A percentile compares a stretch with the other conserved stretches of the same genome.
Evolutionary conservation across 2,797 vertebrate species (phyloP).

Genomic region (Danio kyathit): DNA sequence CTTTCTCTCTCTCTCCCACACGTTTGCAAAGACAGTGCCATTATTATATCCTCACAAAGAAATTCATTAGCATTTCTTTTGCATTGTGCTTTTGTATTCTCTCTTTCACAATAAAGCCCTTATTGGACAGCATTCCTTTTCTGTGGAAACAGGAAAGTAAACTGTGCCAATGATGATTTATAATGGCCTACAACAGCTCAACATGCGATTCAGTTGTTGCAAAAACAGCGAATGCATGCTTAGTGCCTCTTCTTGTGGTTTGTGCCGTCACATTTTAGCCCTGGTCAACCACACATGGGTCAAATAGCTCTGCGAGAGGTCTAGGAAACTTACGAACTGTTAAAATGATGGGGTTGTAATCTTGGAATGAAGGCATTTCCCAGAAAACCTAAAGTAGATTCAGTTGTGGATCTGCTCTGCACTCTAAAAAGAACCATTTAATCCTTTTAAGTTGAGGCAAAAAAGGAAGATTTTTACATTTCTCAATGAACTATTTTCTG

Average conservation of each 20-base stretch:
- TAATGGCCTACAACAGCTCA: neutral
- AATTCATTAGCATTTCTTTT: conserved; percentile 21
- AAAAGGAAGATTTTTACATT: neutral
- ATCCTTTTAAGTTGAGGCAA: neutral
- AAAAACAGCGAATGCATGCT: neutral
- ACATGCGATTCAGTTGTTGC: conserved; percentile 14
- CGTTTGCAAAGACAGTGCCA: neutral
- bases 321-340: conserved; percentile 8
- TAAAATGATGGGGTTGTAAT: conserved; percentile 2
- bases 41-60: neutral
- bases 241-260: too few species aligned
- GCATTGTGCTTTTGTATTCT: neutral
- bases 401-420: neutral
- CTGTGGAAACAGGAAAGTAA: conserved; percentile 3
- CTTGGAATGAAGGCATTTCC: conserved; percentile 8
- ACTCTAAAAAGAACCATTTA: neutral
- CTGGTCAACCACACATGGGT: conserved; percentile 22
- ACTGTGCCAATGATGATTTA: conserved; percentile 22
- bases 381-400: neutral
- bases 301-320: conserved; percentile 13
- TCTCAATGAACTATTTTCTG: neutral
- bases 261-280: neutral
- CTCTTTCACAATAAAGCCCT: conserved; percentile 7
- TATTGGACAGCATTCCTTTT: conserved; percentile 4
- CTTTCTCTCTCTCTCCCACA: conserved; percentile 19